Evolutionary conservation across 1,140 invertebrate genomes (phyloP), one percentile per base, ranked within the genome.

Genomic region (Arctopsyche grandis): DNA sequence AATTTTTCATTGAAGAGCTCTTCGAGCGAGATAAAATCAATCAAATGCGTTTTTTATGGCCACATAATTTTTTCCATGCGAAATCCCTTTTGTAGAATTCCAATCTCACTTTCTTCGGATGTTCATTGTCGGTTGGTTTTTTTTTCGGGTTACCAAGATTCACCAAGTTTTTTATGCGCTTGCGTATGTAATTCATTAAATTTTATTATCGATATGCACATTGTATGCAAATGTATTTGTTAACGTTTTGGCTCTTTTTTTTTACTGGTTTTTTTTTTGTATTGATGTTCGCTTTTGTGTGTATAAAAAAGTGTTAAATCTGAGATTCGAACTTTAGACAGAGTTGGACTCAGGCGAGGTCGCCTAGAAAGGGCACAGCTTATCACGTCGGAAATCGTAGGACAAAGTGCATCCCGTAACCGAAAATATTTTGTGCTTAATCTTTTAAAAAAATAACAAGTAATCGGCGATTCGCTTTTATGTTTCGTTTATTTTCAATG

Each of bases 301-400:
- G 48, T 52, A 52, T 14, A 66, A 75, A 75, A 75, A 58, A 76
- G 29, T 63, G 26, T 44, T 16, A 76, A 76, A 76, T 63, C 44
- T 22, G 22, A 29, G 19, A 26, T 56, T 56, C 71, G 74, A 63
- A 76, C 74, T 76, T 76, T 76, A 66, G 63, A 66, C 63, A 24
- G 10, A 76, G 56, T 24, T 43, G 29, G 29, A 38, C 29, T 63
- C 16, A 44, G 38, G 29, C 52, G 74, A 76, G 74, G 74, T 76
- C 74, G 74, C 74, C 5, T 22, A 29, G 9, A 76, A 63, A 76
- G 74, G 74, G 74, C 74, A 76, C 29, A 44, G 38, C 74, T 76
- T 76, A 76, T 76, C 74, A 44, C 29, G 16, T 21, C 26, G 24
- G 71, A 74, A 76, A 29, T 56, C 19, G 4, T 76, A 9, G 24